Percentiles rank a stretch among this genome's conserved stretches.
Evolutionary conservation across 2,797 vertebrate species (phyloP).

Genomic region (Sebastes ruberrimus): DNA sequence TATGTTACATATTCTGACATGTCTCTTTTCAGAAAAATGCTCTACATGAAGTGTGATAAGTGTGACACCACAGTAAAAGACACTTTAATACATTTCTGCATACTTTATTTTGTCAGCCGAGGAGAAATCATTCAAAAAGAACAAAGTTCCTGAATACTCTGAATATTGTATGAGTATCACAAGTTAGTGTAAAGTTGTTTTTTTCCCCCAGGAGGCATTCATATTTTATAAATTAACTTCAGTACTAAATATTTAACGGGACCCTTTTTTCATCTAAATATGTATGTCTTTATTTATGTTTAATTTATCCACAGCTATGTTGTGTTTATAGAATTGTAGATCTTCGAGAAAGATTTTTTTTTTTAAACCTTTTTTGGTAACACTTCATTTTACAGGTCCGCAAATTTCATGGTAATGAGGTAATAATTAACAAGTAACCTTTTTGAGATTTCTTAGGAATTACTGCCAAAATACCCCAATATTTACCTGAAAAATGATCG

Average conservation of each 20-base stretch:
- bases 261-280: slow-evolving; percentile 13
- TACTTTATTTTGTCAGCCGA: slow-evolving; percentile 68
- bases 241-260: slow-evolving; percentile 12
- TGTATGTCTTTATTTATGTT: slow-evolving; percentile 12
- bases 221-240: slow-evolving; percentile 16
- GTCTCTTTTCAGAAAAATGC: not conserved
- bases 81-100: slow-evolving; percentile 25
- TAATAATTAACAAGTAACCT: too few relatives aligned
- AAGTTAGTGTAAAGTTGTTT: not conserved
- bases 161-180: slow-evolving; percentile 30
- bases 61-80: slow-evolving; percentile 29
- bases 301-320: slow-evolving; percentile 2
- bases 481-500: too few relatives aligned
- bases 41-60: not conserved
- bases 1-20: not conserved
- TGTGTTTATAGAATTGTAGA: not conserved
- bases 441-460: too few relatives aligned
- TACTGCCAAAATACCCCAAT: too few relatives aligned
- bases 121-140: slow-evolving; percentile 59
- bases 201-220: slow-evolving; percentile 10
- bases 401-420: too few relatives aligned
- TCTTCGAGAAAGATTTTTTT: not conserved
- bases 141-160: slow-evolving; percentile 49
- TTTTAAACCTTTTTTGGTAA: not conserved
- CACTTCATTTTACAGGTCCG: too few relatives aligned